A percentile compares a stretch with the other conserved stretches of the same genome.
phyloP scores from a whole-genome alignment of 1,140 invertebrate genomes.

The Calliopsis andreniformis region DNA sequence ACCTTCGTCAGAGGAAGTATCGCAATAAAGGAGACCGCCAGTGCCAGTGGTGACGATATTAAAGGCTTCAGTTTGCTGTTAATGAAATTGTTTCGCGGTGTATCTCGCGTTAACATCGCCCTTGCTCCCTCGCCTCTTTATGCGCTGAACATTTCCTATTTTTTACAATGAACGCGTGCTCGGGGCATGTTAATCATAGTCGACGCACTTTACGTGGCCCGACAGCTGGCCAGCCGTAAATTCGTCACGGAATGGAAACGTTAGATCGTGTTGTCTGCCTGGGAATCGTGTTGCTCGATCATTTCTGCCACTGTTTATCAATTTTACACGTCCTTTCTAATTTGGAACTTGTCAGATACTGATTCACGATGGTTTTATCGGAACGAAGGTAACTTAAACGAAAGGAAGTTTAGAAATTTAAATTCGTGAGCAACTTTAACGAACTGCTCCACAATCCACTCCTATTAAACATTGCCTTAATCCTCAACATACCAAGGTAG shows the following conservation, averaged over 20 bases:
- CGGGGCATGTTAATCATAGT: constrained; percentile 59
- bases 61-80: constrained; percentile 58
- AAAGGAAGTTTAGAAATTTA: too few relatives aligned
- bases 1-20: constrained; percentile 27
- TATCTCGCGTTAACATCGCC: constrained; percentile 46
- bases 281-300: background rate
- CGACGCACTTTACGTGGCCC: constrained; percentile 32
- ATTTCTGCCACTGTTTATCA: background rate
- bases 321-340: background rate
- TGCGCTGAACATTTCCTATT: constrained; percentile 26
- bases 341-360: too few relatives aligned
- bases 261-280: background rate
- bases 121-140: background rate
- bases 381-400: too few relatives aligned
- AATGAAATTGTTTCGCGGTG: constrained; percentile 65
- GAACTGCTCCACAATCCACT: too few relatives aligned
- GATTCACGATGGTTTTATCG: too few relatives aligned
- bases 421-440: too few relatives aligned
- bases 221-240: constrained; percentile 1
- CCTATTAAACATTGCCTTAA: too few relatives aligned
- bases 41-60: constrained; percentile 45
- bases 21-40: constrained; percentile 60
- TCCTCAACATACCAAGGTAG: too few relatives aligned
- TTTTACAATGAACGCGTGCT: constrained; percentile 50
- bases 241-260: constrained; percentile 34